phyloP scores from a whole-genome alignment of 2,888 invertebrate species.

The Pecten maximus region DNA sequence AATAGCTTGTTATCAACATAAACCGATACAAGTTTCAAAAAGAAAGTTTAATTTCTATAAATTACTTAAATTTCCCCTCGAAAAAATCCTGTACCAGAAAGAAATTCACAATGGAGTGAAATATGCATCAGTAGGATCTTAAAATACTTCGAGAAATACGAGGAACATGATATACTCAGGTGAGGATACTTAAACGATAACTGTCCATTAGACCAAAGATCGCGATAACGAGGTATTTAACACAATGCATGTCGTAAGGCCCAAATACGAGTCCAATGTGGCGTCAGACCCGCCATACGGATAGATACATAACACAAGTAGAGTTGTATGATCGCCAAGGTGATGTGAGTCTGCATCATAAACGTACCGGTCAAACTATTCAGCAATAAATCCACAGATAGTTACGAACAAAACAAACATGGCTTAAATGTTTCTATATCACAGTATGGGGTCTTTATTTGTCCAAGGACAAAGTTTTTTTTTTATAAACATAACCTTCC shows the following conservation, averaged over 20 bases:
- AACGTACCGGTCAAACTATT: not conserved
- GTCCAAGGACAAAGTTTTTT: constrained; percentile 1
- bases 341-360: not conserved
- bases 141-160: too few species aligned
- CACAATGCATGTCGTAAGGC: not conserved
- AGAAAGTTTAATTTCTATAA: too few species aligned
- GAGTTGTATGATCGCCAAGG: too few species aligned
- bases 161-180: not conserved
- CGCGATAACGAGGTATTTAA: not conserved
- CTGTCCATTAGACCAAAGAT: not conserved
- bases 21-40: too few species aligned
- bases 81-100: too few species aligned
- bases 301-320: not conserved
- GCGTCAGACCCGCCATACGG: not conserved
- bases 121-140: too few species aligned
- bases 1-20: too few species aligned
- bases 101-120: too few species aligned
- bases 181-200: not conserved
- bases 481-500: not conserved
- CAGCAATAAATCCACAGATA: not conserved
- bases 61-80: too few species aligned
- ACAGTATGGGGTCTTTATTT: not conserved
- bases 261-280: not conserved
- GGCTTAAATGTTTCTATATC: not conserved
- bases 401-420: not conserved